A percentile compares a stretch with the other conserved stretches of the same genome.
These are phyloP conservation scores for Microctenopoma stevenorrisi DNA, from an alignment of 2,797 vertebrate species.

Conservation along the genomic window DNA sequence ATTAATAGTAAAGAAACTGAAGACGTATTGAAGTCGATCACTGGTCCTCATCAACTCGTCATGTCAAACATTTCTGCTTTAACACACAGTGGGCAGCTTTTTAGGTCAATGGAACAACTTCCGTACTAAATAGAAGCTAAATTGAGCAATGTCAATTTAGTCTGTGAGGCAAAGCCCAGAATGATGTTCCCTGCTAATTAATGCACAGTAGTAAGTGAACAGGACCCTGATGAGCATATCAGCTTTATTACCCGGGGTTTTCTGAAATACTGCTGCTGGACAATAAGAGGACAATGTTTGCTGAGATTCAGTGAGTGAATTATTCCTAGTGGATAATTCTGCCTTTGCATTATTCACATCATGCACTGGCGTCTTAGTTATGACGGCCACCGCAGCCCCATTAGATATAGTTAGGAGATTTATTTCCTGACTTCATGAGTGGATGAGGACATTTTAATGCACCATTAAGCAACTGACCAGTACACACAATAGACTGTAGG, in stretches of 20 bases:
- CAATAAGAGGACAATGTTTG: neutral
- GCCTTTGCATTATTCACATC: neutral
- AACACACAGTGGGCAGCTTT: neutral
- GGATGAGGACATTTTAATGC: slow-evolving; percentile 29
- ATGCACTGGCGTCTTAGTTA: neutral
- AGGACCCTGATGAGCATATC: neutral
- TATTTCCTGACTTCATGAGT: slow-evolving; percentile 8
- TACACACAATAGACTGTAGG: slow-evolving; percentile 16
- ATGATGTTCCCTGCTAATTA: neutral
- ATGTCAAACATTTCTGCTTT: slow-evolving; percentile 11
- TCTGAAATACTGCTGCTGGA: neutral
- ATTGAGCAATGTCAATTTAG: neutral
- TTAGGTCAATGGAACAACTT: no score
- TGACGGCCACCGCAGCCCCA: neutral
- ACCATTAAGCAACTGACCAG: slow-evolving; percentile 12
- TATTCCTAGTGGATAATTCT: neutral
- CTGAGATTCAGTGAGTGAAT: neutral
- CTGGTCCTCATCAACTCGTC: slow-evolving; percentile 19
- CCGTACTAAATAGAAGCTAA: no score
- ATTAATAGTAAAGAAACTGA: neutral
- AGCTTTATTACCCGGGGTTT: slow-evolving; percentile 3
- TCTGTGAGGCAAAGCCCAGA: neutral
- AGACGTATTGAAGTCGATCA: slow-evolving; percentile 27
- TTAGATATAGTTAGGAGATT: neutral
- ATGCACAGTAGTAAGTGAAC: neutral